Base-by-base conservation (phyloP, 30 jellyfish, hydroid and myxozoan genomes). In the Cassiopea xamachana region DNA sequence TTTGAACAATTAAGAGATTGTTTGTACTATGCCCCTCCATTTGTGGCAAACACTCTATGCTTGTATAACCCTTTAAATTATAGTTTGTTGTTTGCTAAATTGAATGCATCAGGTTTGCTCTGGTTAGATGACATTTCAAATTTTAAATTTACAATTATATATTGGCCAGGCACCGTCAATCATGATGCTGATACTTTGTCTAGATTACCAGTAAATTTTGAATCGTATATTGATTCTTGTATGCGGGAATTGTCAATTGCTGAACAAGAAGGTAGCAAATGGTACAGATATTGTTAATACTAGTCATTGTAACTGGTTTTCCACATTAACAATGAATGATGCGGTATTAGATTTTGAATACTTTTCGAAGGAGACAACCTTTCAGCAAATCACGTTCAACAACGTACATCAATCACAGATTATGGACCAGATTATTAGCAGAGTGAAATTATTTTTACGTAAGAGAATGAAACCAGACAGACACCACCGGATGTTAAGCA, bases 81-180 rank as follows among this genome's bases (percentile, higher is more conserved):
- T 87, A 71, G 75, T 18, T 12, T 61, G 43, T 72, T 87, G 43
- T 43, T 70, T 70, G 86, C 90, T 27, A 75, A 76, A 58, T 67
- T 90, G 71, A 90, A 81, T 70, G 93, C 93, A 10, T 62, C 92
- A 18, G 93, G 85, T 17, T 89, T 14, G 1, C 88, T 90, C 4
- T 90, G 93, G 97, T 79, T 90, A 18, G 1, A 77, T 1, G 93
- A 90, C 19, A 70, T 90, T 18, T 79, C 93, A 45, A 79, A 82
- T 1, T 80, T 2, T 50, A 48, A 68, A 43, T 60, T 81, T 81
- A 7, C 68, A 17, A 68, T 81, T 47, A 64, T 27, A 8, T 81
- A 81, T 81, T 69, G 80, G 9, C 80, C 70, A 18, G 89, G 91
- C 45, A 58, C 46, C 50, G 14, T 64, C 17, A 83, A 83, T 49